Conservation (phyloP, 2,113 vertebrate species). For the Hemiscyllium ocellatum region DNA sequence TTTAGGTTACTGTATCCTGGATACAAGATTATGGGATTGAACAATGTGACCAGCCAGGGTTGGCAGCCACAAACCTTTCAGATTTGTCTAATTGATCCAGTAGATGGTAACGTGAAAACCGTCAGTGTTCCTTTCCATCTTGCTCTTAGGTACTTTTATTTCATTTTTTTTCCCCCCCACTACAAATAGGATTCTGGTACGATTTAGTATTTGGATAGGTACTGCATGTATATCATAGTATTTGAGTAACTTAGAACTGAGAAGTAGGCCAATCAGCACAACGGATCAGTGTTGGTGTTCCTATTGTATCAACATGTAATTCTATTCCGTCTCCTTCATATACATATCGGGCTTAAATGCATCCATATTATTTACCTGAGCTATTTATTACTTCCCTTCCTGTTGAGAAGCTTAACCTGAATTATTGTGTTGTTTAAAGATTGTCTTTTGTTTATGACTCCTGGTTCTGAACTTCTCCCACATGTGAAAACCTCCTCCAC, state of each 20-base stretch:
- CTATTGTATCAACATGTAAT: background rate
- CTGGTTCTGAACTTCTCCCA: background rate
- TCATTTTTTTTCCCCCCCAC: background rate
- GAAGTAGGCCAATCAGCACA: background rate
- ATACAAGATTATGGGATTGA: constrained; percentile 95
- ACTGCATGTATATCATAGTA: no score
- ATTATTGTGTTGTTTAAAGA: background rate
- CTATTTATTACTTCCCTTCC: background rate
- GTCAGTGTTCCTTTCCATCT: constrained; percentile 88
- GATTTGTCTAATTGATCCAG: constrained; percentile 86
- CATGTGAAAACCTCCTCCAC: background rate
- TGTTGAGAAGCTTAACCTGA: background rate
- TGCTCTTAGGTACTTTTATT: constrained; percentile 75
- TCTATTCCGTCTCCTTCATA: background rate
- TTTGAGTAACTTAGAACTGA: background rate
- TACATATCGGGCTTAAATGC: background rate
- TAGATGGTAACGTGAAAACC: constrained; percentile 73
- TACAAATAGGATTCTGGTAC: background rate
- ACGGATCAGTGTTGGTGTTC: background rate
- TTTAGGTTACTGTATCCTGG: constrained; percentile 86
- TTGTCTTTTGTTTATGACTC: background rate
- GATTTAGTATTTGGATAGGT: no score
- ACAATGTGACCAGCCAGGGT: constrained; percentile 91
- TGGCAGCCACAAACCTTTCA: constrained; percentile 95
- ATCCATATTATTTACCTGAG: background rate